A percentile compares a stretch with the other conserved stretches of the same genome.
Conservation (phyloP, 2,797 vertebrate genomes). For the Crax fasciolata region DNA sequence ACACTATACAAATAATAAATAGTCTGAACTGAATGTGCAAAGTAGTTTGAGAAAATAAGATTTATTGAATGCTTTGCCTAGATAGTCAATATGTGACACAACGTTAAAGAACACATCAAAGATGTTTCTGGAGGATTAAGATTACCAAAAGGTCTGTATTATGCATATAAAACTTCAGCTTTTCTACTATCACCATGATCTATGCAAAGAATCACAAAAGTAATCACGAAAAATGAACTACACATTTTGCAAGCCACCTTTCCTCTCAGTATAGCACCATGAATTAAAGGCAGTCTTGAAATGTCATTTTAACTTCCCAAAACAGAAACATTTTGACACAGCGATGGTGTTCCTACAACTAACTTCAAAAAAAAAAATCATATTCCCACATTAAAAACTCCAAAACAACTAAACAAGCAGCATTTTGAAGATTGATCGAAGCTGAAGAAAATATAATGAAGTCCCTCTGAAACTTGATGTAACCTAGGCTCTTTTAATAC, state of each 20-base stretch:
- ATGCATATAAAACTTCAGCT: not conserved
- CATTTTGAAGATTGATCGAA: not conserved
- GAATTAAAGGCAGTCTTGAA: not conserved
- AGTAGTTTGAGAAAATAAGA: not conserved
- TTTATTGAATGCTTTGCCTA: accelerated
- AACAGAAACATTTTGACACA: not conserved
- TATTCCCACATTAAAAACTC: not conserved
- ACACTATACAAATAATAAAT: not conserved
- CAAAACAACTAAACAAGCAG: not conserved
- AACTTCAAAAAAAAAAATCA: not conserved
- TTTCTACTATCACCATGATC: not conserved
- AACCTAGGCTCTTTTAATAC: not conserved
- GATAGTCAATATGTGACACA: not conserved
- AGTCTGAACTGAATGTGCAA: not conserved
- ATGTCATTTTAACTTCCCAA: not conserved
- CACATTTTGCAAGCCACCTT: not conserved
- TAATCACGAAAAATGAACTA: not conserved
- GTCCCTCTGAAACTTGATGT: not conserved
- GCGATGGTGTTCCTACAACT: not conserved
- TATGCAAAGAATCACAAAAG: not conserved
- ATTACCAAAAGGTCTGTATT: not conserved
- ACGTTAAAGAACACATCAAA: not conserved
- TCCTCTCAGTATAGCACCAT: not conserved
- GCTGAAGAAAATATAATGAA: not conserved
- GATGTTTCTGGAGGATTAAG: not conserved